Evolutionary conservation across 2,888 invertebrate species (phyloP).

Genomic region (Anthoptus insignis): DNA sequence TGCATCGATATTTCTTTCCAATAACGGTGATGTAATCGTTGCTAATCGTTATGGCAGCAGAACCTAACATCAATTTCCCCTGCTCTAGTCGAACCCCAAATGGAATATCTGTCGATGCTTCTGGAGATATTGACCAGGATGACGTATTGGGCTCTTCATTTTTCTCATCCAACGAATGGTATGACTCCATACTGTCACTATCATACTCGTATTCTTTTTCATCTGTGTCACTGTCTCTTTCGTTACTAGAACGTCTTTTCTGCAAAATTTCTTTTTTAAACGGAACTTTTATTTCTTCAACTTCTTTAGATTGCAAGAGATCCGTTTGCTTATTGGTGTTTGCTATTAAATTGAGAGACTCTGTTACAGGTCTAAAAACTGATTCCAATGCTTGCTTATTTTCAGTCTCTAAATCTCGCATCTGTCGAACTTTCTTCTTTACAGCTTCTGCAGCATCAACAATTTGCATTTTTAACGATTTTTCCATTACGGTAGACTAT

Average conservation of each 20-base stretch:
- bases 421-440: conserved; percentile 27
- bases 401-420: conserved; percentile 9
- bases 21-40: background rate
- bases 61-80: conserved; percentile 10
- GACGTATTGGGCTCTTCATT: background rate
- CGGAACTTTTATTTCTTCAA: background rate
- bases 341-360: background rate
- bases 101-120: conserved; percentile 1
- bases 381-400: conserved; percentile 15
- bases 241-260: background rate
- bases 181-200: background rate
- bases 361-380: conserved; percentile 17
- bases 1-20: background rate
- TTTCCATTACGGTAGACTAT: background rate
- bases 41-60: background rate
- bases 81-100: conserved; percentile 13
- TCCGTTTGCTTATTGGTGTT: background rate
- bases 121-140: background rate
- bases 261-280: too few species aligned
- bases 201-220: background rate
- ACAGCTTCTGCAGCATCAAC: conserved; percentile 13
- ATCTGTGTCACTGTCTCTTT: background rate
- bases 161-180: background rate
- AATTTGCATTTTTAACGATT: conserved; percentile 12
- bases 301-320: too few species aligned